Evolutionary conservation across 2,888 invertebrate genomes (phyloP), one percentile per base, ranked within the genome.

Genomic region (Pyrocoelia pectoralis): DNA sequence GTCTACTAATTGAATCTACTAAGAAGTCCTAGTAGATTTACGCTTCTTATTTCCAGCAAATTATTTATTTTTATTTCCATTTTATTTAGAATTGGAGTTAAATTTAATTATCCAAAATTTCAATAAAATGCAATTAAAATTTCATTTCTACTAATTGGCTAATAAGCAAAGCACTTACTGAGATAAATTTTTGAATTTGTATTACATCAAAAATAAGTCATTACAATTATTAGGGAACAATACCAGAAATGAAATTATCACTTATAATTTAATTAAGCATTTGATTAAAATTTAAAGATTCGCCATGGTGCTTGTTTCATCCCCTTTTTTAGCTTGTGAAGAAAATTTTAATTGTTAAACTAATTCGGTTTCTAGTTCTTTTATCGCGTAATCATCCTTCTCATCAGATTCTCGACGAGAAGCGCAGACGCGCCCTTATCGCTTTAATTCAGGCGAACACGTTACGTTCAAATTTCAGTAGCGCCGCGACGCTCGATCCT

Each of bases 381-480:
- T 46, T 46, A 28, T 49, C 33, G 56, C 56, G n/a, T 6, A 49
- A 56, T 41, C 24, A 15, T 50, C 50, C 49, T 58, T 43, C 17
- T 19, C 46, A 58, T 58, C 52, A 52, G 43, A 41, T 46, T 28
- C 41, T 40, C 46, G 33, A 15, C 41, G 49, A 17, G 61, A 24
- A 19, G 56, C 61, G 61, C 61, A 61, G 56, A 2, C 56, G 61
- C 56, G 18, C 15, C 56, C 51, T 61, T 61, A 56, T 56, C 61
- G 56, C 52, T 56, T 67, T 67, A 67, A 67, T 65, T 67, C 61
- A 62, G 64, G 51, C 61, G 61, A 48, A 52, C 65, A 62, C 61
- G 49, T 51, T 55, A 52, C 38, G 41, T 56, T 49, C 33, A 50
- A 53, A 51, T 48, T 61, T 60, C 64, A 68, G 68, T 68, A 66